Percentiles rank a stretch among this genome's conserved stretches.
Conservation (phyloP, 2,113 vertebrate genomes). For the Poeciliopsis turrubarensis region DNA sequence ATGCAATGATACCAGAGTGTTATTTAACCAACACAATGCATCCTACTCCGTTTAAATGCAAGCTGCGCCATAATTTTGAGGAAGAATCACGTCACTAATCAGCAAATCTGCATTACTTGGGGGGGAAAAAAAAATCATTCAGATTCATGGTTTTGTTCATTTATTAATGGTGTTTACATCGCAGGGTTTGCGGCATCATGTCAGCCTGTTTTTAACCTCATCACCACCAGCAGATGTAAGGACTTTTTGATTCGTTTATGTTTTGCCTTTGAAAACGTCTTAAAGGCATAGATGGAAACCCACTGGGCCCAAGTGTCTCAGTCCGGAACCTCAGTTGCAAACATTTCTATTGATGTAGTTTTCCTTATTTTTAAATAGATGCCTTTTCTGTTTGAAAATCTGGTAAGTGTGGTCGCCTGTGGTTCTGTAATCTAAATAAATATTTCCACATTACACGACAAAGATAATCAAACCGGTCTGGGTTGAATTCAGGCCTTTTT, state of each 20-base stretch:
- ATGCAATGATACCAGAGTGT: too few relatives aligned
- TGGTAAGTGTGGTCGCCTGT: not conserved
- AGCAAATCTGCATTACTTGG: not conserved
- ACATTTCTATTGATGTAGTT: not conserved
- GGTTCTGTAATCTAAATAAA: not conserved
- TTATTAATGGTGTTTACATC: not conserved
- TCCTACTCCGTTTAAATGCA: too few relatives aligned
- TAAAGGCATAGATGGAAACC: not conserved
- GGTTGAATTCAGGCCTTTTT: not conserved
- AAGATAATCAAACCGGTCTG: not conserved
- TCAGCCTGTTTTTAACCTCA: not conserved
- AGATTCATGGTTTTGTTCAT: not conserved
- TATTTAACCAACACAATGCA: too few relatives aligned
- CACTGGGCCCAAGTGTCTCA: not conserved
- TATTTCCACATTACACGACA: not conserved
- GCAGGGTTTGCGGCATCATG: not conserved
- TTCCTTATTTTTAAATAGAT: not conserved
- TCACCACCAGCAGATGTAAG: not conserved
- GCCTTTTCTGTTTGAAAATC: not conserved
- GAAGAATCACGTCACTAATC: not conserved
- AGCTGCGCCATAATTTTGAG: not conserved
- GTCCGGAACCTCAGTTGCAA: not conserved
- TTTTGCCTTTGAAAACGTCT: not conserved
- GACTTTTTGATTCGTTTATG: not conserved
- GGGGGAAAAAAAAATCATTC: not conserved